Evolutionary conservation across 2,797 vertebrate species (phyloP).

Genomic region (Nyctalus aviator): DNA sequence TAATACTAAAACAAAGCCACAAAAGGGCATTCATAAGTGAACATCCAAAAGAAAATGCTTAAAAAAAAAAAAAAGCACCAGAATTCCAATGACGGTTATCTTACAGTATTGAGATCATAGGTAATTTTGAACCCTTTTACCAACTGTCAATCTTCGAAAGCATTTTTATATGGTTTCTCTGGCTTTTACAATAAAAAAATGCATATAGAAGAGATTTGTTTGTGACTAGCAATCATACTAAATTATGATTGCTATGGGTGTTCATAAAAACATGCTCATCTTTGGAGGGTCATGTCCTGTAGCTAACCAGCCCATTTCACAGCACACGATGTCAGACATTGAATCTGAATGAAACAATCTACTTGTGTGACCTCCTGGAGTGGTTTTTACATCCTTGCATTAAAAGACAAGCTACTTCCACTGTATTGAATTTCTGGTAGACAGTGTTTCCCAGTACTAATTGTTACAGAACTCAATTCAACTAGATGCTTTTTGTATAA

Average conservation of each 20-base stretch:
- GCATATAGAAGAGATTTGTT: not conserved
- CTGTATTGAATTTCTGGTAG: not conserved
- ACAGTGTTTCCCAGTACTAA: constrained; percentile 37
- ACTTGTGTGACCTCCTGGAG: not conserved
- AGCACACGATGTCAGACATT: not conserved
- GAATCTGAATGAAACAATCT: not conserved
- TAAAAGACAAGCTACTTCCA: constrained; percentile 43
- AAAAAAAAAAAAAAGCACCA: not conserved
- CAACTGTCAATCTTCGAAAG: constrained; percentile 40
- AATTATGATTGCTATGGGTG: not conserved
- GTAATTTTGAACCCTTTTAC: constrained; percentile 6
- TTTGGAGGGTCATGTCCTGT: not conserved
- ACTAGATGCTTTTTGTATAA: constrained; percentile 46
- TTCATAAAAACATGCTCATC: not conserved
- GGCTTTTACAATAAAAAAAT: not conserved
- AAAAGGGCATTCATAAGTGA: not conserved
- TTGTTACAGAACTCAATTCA: constrained; percentile 42
- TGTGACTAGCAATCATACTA: not conserved
- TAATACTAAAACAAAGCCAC: constrained; percentile 52
- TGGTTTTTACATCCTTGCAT: not conserved
- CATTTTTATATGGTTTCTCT: constrained; percentile 27
- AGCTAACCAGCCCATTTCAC: not conserved
- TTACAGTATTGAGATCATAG: not conserved
- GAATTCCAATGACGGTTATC: not conserved
- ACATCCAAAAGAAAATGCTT: not conserved